Conservation (phyloP, 1,140 invertebrate genomes). For the Drosophila guanche region DNA sequence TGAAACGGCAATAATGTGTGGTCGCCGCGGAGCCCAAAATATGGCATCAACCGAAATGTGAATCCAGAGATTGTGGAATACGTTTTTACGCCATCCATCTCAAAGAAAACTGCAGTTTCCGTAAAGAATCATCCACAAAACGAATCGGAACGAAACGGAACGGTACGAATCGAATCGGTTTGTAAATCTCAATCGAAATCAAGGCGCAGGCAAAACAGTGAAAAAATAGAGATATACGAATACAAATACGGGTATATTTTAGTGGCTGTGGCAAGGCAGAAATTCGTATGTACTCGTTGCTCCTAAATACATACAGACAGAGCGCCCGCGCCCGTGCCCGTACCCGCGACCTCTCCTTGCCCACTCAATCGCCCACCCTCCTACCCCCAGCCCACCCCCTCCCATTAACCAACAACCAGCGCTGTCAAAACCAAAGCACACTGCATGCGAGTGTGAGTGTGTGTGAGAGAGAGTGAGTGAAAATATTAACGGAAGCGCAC, state of each 20-base stretch:
- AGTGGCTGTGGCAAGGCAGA: conserved; percentile 59
- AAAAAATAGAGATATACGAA: conserved; percentile 33
- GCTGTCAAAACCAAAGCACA: conserved; percentile 33
- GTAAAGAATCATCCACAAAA: conserved; percentile 2
- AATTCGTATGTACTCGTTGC: conserved; percentile 80
- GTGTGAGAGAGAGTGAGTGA: conserved; percentile 29
- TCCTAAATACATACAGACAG: conserved; percentile 66
- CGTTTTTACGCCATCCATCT: conserved; percentile 10
- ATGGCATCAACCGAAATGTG: conserved; percentile 40
- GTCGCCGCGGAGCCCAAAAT: conserved; percentile 41
- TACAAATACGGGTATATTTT: conserved; percentile 65
- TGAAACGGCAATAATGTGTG: conserved; percentile 66
- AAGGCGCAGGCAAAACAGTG: conserved; percentile 50
- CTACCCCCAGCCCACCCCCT: background rate
- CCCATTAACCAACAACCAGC: conserved; percentile 7
- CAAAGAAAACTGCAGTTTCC: conserved; percentile 34
- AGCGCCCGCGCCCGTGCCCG: conserved; percentile 3
- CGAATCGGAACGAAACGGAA: background rate
- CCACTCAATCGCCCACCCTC: conserved; percentile 22
- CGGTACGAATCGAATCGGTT: too few relatives aligned
- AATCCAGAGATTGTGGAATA: conserved; percentile 46
- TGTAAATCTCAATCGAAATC: background rate
- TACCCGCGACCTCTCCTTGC: conserved; percentile 7
- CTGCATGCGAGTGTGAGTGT: conserved; percentile 16
- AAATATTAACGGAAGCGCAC: conserved; percentile 51